These are phyloP conservation scores for Druon quercuslanigerum DNA, from an alignment of 1,140 invertebrate genomes.

Conservation along the genomic window DNA sequence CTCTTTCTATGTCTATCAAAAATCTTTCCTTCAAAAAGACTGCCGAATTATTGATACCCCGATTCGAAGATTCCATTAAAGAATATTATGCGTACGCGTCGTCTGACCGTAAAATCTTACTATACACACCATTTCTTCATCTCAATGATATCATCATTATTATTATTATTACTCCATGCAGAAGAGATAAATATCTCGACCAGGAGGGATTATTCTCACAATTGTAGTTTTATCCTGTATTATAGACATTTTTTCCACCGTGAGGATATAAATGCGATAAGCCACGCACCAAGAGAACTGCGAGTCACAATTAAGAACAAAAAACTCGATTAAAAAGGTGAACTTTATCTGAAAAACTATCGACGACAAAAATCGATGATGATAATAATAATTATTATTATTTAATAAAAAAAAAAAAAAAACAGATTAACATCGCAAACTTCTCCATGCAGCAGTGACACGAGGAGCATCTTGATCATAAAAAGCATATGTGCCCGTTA, in stretches of 20 bases:
- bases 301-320: not conserved
- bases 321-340: not conserved
- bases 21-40: not conserved
- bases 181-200: not conserved
- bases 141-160: not conserved
- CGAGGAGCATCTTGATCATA: not conserved
- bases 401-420: not conserved
- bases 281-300: conserved; percentile 14
- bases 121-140: conserved; percentile 11
- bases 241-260: not conserved
- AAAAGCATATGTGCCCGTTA: not conserved
- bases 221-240: not conserved
- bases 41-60: not conserved
- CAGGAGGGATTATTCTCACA: not conserved
- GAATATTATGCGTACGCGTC: conserved; percentile 18
- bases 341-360: not conserved
- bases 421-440: not conserved
- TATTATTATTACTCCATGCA: not conserved
- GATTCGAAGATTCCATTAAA: not conserved
- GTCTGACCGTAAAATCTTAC: not conserved
- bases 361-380: not conserved
- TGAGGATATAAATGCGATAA: conserved; percentile 30
- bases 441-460: not conserved
- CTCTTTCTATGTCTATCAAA: not conserved
- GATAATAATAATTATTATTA: too few relatives aligned